A percentile compares a stretch with the other conserved stretches of the same genome.
phyloP scores from a whole-genome alignment of 2,888 invertebrate genomes.

The Ormyrus thymus region DNA sequence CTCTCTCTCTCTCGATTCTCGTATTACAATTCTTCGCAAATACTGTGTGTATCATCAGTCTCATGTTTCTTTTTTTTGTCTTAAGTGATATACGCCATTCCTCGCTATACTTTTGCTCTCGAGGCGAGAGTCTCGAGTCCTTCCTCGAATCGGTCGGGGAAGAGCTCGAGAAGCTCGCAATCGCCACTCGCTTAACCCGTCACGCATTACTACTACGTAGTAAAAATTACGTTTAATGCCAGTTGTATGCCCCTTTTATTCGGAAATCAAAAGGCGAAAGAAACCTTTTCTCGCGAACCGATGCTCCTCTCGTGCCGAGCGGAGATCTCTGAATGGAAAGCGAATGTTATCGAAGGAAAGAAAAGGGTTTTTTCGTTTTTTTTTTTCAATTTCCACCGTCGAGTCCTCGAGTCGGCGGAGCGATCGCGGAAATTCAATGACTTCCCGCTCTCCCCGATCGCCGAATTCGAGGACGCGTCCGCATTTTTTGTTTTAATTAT shows the following conservation, averaged over 20 bases:
- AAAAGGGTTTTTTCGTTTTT: too few species aligned
- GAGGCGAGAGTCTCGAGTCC: conserved; percentile 26
- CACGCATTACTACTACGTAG: conserved; percentile 53
- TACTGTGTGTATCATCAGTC: conserved; percentile 74
- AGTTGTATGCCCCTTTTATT: conserved; percentile 69
- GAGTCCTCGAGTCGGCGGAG: conserved; percentile 15
- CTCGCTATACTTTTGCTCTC: conserved; percentile 20
- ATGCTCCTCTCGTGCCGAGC: conserved; percentile 15
- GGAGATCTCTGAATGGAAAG: conserved; percentile 2
- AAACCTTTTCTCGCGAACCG: conserved; percentile 5
- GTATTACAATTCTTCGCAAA: conserved; percentile 69
- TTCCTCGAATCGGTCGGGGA: conserved; percentile 1
- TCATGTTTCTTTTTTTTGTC: conserved; percentile 66
- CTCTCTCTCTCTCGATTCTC: conserved; percentile 34
- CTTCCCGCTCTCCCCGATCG: neutral
- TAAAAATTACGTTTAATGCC: conserved; percentile 67
- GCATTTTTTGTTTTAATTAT: conserved; percentile 37
- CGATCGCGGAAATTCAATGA: conserved; percentile 17
- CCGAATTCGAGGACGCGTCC: conserved; percentile 27
- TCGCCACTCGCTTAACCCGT: conserved; percentile 28
- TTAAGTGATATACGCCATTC: conserved; percentile 50
- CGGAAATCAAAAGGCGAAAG: conserved; percentile 48
- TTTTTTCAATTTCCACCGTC: conserved; percentile 4
- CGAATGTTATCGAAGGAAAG: too few species aligned
- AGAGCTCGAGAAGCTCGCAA: conserved; percentile 40